Evolutionary conservation across 2,797 vertebrate genomes (phyloP), one percentile per base, ranked within the genome.

Genomic region (Thamnophis elegans): DNA sequence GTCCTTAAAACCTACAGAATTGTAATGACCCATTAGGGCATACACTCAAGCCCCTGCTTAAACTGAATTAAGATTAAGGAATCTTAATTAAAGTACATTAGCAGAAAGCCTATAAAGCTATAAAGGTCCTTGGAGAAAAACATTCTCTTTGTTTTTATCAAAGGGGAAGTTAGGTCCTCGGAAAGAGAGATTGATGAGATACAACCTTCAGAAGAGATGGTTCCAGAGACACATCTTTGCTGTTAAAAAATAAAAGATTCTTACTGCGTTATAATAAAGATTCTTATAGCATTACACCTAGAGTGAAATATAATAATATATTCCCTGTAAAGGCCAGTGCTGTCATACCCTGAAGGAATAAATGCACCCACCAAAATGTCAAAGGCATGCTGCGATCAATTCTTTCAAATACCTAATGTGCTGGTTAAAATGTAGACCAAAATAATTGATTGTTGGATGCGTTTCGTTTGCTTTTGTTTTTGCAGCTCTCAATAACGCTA

Each of bases 351-450:
- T 28, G 12, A 53, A 16, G n/a, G 53, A 25, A 42, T 32, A 68
- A 32, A 18, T 13, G 28, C 53, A n/a, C 28, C 65, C 55, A 53
- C 12, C 85, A 1, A 20, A 87, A 53, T 90, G 91, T 11, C 12
- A 62, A 1, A 14, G 89, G 87, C 55, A 54, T 53, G 14, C 55
- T 54, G 55, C 13, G 89, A 32, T 26, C 14, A 62, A 5, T 56
- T 93, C 1, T 78, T 89, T 90, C 88, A 93, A 93, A 93, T 89
- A 93, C 85, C 20, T 89, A 18, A 22, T 36, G 1, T 32, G 60
- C 7, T 89, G 59, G 13, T 65, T 93, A 59, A 92, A 94, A 60
- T 85, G 90, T 42, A 90, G 65, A 32, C 86, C 55, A 78, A 85
- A 13, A 10, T 54, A 92, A 28, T 47, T 90, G 87, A 20, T 36